phyloP scores from a whole-genome alignment of 1,140 invertebrate species.

The Pseudomyrmex cubaensis region DNA sequence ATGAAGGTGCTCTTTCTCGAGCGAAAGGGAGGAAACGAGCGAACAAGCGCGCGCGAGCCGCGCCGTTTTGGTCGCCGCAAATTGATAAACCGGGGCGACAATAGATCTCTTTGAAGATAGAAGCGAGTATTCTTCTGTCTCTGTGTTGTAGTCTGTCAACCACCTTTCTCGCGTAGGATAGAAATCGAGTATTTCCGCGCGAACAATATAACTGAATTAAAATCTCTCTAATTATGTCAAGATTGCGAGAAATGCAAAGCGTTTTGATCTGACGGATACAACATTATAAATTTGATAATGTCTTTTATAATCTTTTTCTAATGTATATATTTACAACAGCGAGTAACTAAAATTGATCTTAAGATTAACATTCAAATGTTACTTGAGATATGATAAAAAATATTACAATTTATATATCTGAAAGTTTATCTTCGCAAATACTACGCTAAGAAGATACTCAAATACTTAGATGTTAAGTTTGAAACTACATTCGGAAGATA shows the following conservation, averaged over 20 bases:
- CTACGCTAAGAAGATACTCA: constrained; percentile 1
- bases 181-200: background rate
- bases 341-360: background rate
- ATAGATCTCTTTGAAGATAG: constrained; percentile 49
- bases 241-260: too few relatives aligned
- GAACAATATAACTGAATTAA: too few relatives aligned
- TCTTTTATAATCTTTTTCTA: background rate
- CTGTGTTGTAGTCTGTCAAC: constrained; percentile 22
- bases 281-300: too few relatives aligned
- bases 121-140: background rate
- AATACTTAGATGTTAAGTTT: background rate
- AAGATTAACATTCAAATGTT: background rate
- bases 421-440: background rate
- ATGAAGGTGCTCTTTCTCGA: constrained; percentile 56
- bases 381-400: background rate
- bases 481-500: constrained; percentile 23
- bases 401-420: constrained; percentile 14
- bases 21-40: background rate
- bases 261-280: too few relatives aligned
- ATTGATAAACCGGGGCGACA: constrained; percentile 52
- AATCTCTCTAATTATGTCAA: too few relatives aligned
- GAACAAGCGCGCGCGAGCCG: background rate
- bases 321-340: background rate
- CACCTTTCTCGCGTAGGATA: constrained; percentile 2
- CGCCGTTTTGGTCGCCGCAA: constrained; percentile 11